Evolutionary conservation across 1,140 invertebrate species (phyloP).

Genomic region (Solenopsis fugax): DNA sequence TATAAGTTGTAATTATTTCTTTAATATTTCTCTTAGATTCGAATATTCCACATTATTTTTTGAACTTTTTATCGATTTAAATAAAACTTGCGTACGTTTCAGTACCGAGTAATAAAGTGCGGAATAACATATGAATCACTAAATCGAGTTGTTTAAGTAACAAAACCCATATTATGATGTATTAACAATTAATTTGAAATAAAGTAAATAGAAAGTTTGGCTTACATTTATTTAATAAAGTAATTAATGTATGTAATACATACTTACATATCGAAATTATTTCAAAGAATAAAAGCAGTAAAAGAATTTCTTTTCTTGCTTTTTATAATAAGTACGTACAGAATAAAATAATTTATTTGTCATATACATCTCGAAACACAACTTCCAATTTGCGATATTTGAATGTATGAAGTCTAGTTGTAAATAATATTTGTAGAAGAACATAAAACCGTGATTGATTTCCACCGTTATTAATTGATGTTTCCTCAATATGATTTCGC

Average conservation of each 20-base stretch:
- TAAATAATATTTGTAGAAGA: slow-evolving; percentile 32
- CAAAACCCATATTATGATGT: background rate
- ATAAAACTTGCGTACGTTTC: background rate
- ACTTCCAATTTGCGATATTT: slow-evolving; percentile 28
- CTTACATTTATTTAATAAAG: background rate
- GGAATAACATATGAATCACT: background rate
- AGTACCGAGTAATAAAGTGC: background rate
- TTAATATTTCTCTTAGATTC: background rate
- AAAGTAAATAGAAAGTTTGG: too few relatives aligned
- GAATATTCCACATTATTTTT: background rate
- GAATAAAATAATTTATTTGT: slow-evolving; percentile 14
- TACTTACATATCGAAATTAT: background rate
- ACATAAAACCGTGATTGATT: slow-evolving; percentile 36
- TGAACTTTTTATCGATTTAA: background rate
- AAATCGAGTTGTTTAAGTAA: slow-evolving; percentile 7
- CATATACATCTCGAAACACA: slow-evolving; percentile 15
- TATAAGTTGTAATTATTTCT: background rate
- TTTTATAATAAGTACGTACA: background rate
- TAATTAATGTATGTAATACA: background rate
- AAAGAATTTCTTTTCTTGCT: background rate
- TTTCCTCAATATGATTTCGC: slow-evolving; percentile 39
- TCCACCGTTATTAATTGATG: slow-evolving; percentile 31
- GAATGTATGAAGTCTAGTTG: background rate
- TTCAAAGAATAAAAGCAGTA: background rate
- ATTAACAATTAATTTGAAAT: slow-evolving; percentile 1